A percentile compares a stretch with the other conserved stretches of the same genome.
phyloP scores from a whole-genome alignment of 2,797 vertebrate species.

The Xiphorhynchus erythropygius region DNA sequence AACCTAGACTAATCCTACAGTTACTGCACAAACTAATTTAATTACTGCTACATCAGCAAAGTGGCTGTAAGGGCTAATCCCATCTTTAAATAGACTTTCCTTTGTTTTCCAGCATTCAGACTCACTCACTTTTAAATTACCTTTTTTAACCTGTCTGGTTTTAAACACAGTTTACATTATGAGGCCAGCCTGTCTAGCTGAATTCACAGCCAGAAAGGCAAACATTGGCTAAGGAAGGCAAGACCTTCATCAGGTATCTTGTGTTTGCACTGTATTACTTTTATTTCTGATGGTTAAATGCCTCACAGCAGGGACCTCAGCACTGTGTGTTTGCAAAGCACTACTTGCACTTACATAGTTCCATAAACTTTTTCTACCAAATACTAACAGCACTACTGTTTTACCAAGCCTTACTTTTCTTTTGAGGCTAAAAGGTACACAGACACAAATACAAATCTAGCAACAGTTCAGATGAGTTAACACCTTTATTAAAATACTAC shows the following conservation, averaged over 20 bases:
- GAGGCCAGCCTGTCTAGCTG: neutral
- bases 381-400: neutral
- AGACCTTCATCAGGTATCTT: neutral
- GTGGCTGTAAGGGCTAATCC: neutral
- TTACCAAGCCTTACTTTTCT: neutral
- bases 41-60: neutral
- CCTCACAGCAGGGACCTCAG: neutral
- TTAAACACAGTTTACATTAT: neutral
- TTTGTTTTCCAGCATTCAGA: neutral
- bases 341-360: neutral
- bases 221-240: neutral
- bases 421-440: neutral
- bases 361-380: neutral
- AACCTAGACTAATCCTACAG: neutral
- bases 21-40: neutral
- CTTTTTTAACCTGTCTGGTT: neutral
- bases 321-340: neutral
- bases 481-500: neutral
- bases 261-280: slow-evolving; percentile 4
- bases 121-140: neutral
- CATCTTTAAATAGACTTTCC: neutral
- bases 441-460: neutral
- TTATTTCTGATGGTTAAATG: neutral
- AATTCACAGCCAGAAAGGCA: neutral
- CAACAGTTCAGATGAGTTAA: neutral